Evolutionary conservation across 2,888 invertebrate species (phyloP), one percentile per base, ranked within the genome.

Genomic region (Lycophotia porphyrea): DNA sequence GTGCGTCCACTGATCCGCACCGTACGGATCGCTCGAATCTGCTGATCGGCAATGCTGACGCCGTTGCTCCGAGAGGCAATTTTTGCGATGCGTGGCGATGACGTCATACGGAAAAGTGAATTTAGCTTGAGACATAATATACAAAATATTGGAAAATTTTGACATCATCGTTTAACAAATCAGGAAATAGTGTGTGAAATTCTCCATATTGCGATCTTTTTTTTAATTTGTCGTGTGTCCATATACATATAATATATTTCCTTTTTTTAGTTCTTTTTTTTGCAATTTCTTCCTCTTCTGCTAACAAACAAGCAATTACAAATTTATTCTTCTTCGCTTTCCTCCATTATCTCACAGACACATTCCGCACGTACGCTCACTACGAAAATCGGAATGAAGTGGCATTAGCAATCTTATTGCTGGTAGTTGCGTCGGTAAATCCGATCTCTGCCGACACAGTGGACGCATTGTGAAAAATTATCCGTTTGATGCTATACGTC

Each of bases 361-460:
- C n/a, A 8, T 4, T 7, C 63, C 39, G 3, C 63, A 64, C 39
- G 39, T 64, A 64, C 63, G 63, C 5, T 64, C 63, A 64, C 63
- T 64, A 64, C 63, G 2, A 64, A 64, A 64, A 64, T 64, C 63
- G 39, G 63, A 64, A 64, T 64, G n/a, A 64, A 64, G 18, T 44
- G 44, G 18, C 44, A 44, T 44, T 18, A 18, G 18, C 44, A 44
- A 44, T 44, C 44, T 18, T 18, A 18, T 18, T 44, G 44, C 44
- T 44, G 44, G 44, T 44, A 44, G 44, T 44, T 18, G 44, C 44
- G 44, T 18, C 5, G 44, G 15, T 11, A 39, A n/a, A n/a, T n/a
- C n/a, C n/a, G n/a, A n/a, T n/a, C n/a, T n/a, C n/a, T n/a, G n/a
- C n/a, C n/a, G n/a, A 39, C 9, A 42, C 42, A 42, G 42, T 42